Percentiles rank a stretch among this genome's conserved stretches.
Conservation (phyloP, 2,888 invertebrate genomes). For the Leptinotarsa juncta region DNA sequence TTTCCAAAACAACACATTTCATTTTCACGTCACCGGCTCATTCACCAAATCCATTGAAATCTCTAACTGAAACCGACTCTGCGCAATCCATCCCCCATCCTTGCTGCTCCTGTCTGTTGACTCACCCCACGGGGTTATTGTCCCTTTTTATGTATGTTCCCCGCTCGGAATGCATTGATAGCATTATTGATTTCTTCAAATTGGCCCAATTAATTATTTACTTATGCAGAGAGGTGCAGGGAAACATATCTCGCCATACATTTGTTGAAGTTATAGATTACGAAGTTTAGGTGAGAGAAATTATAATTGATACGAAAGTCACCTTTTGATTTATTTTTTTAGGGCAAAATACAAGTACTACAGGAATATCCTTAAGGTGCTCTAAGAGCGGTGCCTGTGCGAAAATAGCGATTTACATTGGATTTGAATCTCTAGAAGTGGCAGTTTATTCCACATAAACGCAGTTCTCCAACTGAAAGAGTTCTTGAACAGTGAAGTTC, state of each 20-base stretch:
- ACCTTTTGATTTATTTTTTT: too few species aligned
- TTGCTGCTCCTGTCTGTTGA: slow-evolving; percentile 40
- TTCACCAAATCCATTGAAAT: background rate
- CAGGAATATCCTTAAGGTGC: too few species aligned
- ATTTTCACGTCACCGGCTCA: slow-evolving; percentile 5
- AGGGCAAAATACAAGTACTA: too few species aligned
- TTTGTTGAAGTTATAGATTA: background rate
- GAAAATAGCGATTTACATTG: too few species aligned
- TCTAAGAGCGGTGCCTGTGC: too few species aligned
- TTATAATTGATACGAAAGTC: background rate
- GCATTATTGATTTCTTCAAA: slow-evolving; percentile 32
- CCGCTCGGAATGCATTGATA: slow-evolving; percentile 43
- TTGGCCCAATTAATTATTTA: slow-evolving; percentile 24
- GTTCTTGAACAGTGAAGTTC: too few species aligned
- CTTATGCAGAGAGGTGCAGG: background rate
- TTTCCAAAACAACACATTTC: background rate
- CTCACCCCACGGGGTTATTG: slow-evolving; percentile 50
- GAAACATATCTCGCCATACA: background rate
- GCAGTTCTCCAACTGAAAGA: too few species aligned
- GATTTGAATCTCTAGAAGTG: too few species aligned
- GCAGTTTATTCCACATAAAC: too few species aligned
- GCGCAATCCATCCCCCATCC: slow-evolving; percentile 20
- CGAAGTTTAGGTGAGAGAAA: background rate
- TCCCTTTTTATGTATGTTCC: slow-evolving; percentile 46
- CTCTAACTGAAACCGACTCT: slow-evolving; percentile 5